phyloP scores from a whole-genome alignment of 2,888 invertebrate genomes.

The Stenolophus ochropezus region DNA sequence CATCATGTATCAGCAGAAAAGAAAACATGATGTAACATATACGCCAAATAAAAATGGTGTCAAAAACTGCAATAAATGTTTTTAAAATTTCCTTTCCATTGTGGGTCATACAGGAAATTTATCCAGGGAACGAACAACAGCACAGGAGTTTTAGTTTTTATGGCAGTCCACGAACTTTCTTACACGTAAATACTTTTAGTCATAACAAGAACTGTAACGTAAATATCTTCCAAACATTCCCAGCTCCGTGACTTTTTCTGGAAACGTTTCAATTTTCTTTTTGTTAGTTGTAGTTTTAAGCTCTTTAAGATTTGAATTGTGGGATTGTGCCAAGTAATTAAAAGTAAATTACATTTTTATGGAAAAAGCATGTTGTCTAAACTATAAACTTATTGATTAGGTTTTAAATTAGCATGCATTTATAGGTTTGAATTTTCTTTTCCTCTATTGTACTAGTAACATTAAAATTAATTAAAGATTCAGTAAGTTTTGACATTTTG shows the following conservation, averaged over 20 bases:
- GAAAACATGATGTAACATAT: background rate
- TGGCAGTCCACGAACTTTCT: background rate
- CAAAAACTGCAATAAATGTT: constrained; percentile 27
- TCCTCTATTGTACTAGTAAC: too few species aligned
- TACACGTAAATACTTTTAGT: constrained; percentile 37
- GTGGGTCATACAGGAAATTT: background rate
- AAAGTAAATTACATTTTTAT: too few species aligned
- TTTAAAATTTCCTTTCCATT: constrained; percentile 15
- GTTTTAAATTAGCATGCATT: too few species aligned
- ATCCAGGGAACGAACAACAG: background rate
- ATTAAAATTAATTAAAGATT: too few species aligned
- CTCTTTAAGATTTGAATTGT: background rate
- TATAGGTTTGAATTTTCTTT: too few species aligned
- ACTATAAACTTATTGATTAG: too few species aligned
- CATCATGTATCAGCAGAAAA: background rate
- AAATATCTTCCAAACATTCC: constrained; percentile 22
- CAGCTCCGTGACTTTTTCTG: background rate
- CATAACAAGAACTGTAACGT: constrained; percentile 20
- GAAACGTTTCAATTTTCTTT: constrained; percentile 21
- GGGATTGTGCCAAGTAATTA: too few species aligned
- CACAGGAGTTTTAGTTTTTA: constrained; percentile 29
- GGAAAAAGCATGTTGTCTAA: too few species aligned
- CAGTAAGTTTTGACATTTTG: too few species aligned
- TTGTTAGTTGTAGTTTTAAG: background rate
- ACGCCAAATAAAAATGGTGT: background rate